Conservation (phyloP, 2,797 vertebrate species). For the Ctenochaetus hawaiiensis region DNA sequence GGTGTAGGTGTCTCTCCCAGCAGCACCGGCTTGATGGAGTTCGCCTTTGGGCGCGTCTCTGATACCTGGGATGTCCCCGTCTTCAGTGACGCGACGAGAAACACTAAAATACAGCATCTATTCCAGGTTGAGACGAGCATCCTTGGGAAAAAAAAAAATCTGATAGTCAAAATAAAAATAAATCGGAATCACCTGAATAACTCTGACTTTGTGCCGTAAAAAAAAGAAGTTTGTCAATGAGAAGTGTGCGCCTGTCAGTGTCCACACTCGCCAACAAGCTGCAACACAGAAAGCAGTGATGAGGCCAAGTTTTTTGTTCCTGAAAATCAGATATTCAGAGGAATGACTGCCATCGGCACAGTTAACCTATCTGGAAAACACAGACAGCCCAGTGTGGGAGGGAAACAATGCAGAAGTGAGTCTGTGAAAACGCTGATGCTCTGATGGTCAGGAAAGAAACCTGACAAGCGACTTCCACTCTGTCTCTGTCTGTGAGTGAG, state of each 20-base stretch:
- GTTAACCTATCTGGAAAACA: constrained; percentile 18
- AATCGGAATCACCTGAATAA: not conserved
- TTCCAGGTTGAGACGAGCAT: constrained; percentile 89
- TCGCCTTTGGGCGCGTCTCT: constrained; percentile 90
- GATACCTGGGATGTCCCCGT: constrained; percentile 89
- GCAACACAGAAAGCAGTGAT: constrained; percentile 16
- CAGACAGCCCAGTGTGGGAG: constrained; percentile 33
- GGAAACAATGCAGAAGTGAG: constrained; percentile 26
- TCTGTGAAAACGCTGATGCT: constrained; percentile 53
- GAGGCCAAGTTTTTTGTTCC: constrained; percentile 43
- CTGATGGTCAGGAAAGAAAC: constrained; percentile 51
- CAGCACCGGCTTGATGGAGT: constrained; percentile 94
- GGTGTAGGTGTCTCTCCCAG: constrained; percentile 88
- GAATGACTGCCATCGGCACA: constrained; percentile 54
- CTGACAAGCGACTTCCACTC: constrained; percentile 64
- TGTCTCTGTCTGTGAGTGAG: constrained; percentile 73
- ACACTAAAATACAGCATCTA: constrained; percentile 89
- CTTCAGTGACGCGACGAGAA: constrained; percentile 90
- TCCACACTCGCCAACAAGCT: constrained; percentile 65
- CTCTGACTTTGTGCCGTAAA: constrained; percentile 10
- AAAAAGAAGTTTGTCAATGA: constrained; percentile 34
- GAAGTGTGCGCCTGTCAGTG: constrained; percentile 59
- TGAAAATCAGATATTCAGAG: constrained; percentile 57
- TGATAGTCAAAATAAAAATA: constrained; percentile 9
- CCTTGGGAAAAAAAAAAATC: constrained; percentile 69